Evolutionary conservation across 2,888 invertebrate genomes (phyloP).

Genomic region (Lochmaea crataegi): DNA sequence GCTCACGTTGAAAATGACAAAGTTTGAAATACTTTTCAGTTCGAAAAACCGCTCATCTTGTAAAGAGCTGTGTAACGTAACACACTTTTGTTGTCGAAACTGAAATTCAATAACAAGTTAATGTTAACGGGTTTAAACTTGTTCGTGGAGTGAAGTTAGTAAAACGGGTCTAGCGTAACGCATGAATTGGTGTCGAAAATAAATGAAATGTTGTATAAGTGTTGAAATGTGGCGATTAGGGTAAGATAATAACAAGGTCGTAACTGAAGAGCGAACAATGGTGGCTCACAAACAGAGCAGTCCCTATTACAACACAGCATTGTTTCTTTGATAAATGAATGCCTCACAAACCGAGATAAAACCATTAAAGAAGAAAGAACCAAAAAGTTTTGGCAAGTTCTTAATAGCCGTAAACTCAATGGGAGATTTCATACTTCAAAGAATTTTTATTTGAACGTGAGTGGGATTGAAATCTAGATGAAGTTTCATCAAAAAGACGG

Average conservation of each 20-base stretch:
- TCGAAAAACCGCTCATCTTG: background rate
- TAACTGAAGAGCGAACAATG: conserved; percentile 57
- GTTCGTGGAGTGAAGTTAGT: background rate
- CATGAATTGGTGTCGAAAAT: conserved; percentile 18
- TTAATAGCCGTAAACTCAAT: conserved; percentile 45
- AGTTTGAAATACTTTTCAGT: background rate
- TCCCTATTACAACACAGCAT: conserved; percentile 60
- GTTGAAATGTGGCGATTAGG: conserved; percentile 44
- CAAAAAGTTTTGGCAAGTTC: conserved; percentile 57
- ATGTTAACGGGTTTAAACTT: background rate
- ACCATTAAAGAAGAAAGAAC: conserved; percentile 60
- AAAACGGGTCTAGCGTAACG: background rate
- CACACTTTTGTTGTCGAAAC: background rate
- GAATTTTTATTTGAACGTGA: conserved; percentile 6
- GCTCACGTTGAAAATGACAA: too few species aligned
- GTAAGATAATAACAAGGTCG: conserved; percentile 56
- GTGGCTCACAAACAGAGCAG: conserved; percentile 56
- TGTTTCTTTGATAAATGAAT: conserved; percentile 64
- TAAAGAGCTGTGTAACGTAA: background rate
- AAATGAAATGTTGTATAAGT: conserved; percentile 22
- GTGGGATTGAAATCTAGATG: background rate
- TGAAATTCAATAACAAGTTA: background rate
- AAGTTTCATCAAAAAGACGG: background rate
- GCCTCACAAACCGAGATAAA: conserved; percentile 60
- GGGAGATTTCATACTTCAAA: conserved; percentile 26